Evolutionary conservation across 2,113 vertebrate species (phyloP), one percentile per base, ranked within the genome.

Genomic region (Peromyscus polionotus): DNA sequence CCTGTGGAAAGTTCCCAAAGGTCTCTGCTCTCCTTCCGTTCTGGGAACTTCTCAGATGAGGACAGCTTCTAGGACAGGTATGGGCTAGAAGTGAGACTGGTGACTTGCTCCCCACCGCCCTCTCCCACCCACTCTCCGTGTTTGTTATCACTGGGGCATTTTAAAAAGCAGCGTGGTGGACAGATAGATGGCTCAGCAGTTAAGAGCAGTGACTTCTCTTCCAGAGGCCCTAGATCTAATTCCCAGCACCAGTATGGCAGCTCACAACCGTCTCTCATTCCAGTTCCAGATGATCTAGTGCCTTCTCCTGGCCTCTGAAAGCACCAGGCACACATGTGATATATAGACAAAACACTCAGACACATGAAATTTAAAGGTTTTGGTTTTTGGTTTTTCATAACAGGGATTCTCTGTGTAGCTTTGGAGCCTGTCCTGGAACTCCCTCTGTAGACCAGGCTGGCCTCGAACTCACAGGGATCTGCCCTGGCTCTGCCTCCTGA

Each of bases 41-140:
- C 54, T 42, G 86, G 36, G 24, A 13, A 61, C 36, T 28, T 83
- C 6, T 19, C 14, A 26, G 6, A 16, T 39, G 11, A 79, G 48
- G 22, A n/a, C 31, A 6, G 7, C 31, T 20, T 39, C 59, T 85
- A 31, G 17, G 6, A 68, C 45, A 20, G 0, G 36, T 13, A 33
- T 70, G 13, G 70, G 3, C 83, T 92, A n/a, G 48, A 77, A 3
- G 31, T 72, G 75, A 86, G 31, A 83, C 9, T 73, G 68, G n/a
- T 86, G 39, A 11, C 39, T 77, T 45, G 24, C 10, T 86, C 61
- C 3, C 39, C 22, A 17, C 9, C 19, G 2, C 31, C 42, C 39
- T 9, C 1, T 20, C 1, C 36, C 8, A 8, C 24, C 24, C 12
- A 14, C 1, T 81, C 39, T 9, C 4, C 36, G 2, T 61, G 48